These are phyloP conservation scores for Melanerpes aurifrons DNA, from an alignment of 2,113 vertebrate species.

Conservation along the genomic window DNA sequence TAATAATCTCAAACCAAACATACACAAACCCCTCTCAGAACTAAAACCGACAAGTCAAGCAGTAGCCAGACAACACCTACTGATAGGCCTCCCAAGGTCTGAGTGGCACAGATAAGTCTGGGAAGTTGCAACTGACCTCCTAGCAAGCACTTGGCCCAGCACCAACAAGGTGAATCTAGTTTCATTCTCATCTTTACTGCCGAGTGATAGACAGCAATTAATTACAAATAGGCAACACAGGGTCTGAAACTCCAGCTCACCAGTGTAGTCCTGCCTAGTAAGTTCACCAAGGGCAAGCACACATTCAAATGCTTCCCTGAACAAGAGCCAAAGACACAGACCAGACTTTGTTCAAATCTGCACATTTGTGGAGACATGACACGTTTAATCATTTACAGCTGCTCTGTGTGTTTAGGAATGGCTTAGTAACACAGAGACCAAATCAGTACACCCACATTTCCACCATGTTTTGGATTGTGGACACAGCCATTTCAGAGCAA, in stretches of 20 bases:
- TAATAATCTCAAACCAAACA: not conserved
- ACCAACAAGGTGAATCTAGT: not conserved
- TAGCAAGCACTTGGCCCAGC: not conserved
- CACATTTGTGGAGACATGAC: not conserved
- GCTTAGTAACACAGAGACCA: not conserved
- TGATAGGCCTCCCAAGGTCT: not conserved
- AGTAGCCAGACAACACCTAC: not conserved
- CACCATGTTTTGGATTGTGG: not conserved
- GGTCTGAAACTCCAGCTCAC: not conserved
- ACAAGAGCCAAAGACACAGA: not conserved
- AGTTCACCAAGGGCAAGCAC: not conserved
- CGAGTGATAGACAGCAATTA: not conserved
- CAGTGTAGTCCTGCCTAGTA: not conserved
- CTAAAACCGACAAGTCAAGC: not conserved
- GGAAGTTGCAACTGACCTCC: not conserved
- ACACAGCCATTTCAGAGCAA: not conserved
- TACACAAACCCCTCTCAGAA: not conserved
- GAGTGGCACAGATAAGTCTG: not conserved
- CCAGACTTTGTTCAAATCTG: not conserved
- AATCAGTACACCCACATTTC: not conserved
- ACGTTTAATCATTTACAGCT: not conserved
- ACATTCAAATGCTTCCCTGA: not conserved
- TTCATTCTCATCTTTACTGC: not conserved
- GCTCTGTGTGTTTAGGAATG: not conserved
- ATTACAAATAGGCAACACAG: not conserved